These are phyloP conservation scores for Eptesicus fuscus DNA, from an alignment of 2,113 vertebrate species.

Conservation along the genomic window DNA sequence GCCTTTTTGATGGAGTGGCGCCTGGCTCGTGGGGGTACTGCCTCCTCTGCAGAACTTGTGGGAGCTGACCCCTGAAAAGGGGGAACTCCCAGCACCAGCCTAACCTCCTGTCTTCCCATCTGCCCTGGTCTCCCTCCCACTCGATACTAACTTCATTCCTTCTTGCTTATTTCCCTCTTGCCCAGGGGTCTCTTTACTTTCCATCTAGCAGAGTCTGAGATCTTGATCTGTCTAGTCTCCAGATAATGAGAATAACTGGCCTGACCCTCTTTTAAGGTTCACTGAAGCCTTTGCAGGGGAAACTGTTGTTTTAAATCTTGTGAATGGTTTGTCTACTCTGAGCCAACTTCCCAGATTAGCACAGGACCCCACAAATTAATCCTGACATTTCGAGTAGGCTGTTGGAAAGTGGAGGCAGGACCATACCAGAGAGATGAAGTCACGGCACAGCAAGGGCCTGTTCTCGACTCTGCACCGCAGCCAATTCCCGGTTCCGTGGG, in stretches of 20 bases:
- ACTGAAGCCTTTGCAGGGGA: not conserved
- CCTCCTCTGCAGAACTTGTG: not conserved
- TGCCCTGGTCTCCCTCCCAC: not conserved
- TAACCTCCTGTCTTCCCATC: not conserved
- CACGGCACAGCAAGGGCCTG: not conserved
- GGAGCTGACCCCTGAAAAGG: not conserved
- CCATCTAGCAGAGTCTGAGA: not conserved
- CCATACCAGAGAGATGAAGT: constrained; percentile 2
- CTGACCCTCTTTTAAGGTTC: not conserved
- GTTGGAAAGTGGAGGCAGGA: not conserved
- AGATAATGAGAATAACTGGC: not conserved
- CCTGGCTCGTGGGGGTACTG: not conserved
- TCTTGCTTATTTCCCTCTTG: not conserved
- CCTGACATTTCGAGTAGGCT: not conserved
- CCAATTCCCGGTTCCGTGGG: not conserved
- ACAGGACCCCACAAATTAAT: not conserved
- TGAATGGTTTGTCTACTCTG: not conserved
- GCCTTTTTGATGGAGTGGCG: not conserved
- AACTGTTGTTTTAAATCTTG: not conserved
- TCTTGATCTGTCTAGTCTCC: not conserved
- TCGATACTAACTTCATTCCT: not conserved
- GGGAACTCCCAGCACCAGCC: not conserved
- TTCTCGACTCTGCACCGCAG: not conserved
- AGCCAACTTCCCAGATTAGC: not conserved
- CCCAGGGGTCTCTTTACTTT: not conserved